Conservation (phyloP, 2,888 invertebrate species). For the Conus canariensis region DNA sequence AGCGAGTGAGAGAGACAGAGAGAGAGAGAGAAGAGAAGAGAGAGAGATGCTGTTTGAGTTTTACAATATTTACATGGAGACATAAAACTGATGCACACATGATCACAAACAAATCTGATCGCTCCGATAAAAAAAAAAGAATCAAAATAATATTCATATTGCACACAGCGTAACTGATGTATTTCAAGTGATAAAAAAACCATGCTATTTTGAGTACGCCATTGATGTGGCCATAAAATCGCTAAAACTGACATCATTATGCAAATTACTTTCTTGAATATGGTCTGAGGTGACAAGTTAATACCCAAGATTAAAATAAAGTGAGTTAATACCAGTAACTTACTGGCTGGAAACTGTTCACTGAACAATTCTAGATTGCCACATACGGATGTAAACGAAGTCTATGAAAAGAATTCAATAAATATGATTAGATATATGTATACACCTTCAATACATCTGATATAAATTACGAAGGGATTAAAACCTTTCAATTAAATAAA, state of each 20-base stretch:
- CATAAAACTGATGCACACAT: too few relatives aligned
- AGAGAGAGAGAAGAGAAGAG: conserved; percentile 6
- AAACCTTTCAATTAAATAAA: too few relatives aligned
- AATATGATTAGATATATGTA: background rate
- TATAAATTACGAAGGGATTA: too few relatives aligned
- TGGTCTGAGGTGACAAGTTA: background rate
- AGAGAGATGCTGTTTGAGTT: background rate
- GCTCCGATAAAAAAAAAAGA: background rate
- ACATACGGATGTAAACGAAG: background rate
- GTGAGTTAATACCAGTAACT: background rate
- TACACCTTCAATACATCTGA: too few relatives aligned
- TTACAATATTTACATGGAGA: background rate
- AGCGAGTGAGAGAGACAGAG: background rate
- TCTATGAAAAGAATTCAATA: background rate
- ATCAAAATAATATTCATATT: background rate
- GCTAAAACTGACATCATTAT: background rate
- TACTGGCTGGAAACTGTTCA: background rate
- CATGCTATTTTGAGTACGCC: background rate
- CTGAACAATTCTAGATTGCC: background rate
- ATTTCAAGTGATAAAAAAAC: background rate
- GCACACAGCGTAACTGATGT: conserved; percentile 8
- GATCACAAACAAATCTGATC: background rate
- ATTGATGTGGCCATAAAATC: background rate
- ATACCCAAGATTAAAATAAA: background rate
- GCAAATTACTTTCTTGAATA: background rate